phyloP scores from a whole-genome alignment of 2,797 vertebrate species.

The Typhlichthys subterraneus region DNA sequence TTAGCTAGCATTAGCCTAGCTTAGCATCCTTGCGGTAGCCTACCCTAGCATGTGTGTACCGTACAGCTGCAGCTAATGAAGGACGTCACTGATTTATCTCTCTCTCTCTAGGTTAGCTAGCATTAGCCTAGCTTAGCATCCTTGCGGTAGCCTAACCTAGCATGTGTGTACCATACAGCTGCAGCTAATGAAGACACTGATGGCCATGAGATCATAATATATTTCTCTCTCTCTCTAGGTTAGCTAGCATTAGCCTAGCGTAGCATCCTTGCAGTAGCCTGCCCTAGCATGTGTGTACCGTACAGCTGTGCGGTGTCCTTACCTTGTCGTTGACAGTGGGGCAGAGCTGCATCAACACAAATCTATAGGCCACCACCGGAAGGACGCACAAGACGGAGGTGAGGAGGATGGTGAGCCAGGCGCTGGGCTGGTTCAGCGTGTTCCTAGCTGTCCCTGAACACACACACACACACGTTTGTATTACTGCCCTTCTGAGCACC shows the following conservation, averaged over 20 bases:
- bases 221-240: background rate
- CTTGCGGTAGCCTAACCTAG: background rate
- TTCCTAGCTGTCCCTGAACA: constrained; percentile 86
- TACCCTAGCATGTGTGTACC: background rate
- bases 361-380: constrained; percentile 82
- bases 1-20: background rate
- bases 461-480: background rate
- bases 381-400: constrained; percentile 85
- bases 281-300: background rate
- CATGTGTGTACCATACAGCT: background rate
- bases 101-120: background rate
- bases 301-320: constrained; percentile 12
- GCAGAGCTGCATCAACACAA: constrained; percentile 81
- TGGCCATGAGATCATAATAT: too few species aligned
- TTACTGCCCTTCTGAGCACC: too few species aligned
- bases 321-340: constrained; percentile 89
- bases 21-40: too few species aligned
- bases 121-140: background rate
- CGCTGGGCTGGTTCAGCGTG: constrained; percentile 80
- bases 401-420: constrained; percentile 89
- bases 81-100: too few species aligned
- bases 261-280: too few species aligned
- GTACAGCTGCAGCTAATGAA: too few species aligned
- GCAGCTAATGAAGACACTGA: too few species aligned
- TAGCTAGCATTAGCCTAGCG: background rate